phyloP scores from a whole-genome alignment of 2,113 vertebrate species.

The Zapus hudsonius region DNA sequence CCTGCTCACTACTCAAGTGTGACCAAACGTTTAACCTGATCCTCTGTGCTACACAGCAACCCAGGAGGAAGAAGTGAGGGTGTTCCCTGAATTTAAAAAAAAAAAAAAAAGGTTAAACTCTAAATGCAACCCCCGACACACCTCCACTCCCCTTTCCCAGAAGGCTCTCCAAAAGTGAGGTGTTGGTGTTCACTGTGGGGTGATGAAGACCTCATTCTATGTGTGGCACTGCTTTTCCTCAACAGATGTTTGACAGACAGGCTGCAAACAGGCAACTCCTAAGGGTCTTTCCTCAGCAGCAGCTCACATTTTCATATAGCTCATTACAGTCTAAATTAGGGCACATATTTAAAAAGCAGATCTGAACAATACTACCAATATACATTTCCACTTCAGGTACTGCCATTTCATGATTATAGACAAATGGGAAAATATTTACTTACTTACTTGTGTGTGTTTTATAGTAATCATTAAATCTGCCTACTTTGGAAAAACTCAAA shows the following conservation, averaged over 20 bases:
- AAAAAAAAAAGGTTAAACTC: too few species aligned
- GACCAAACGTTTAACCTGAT: not conserved
- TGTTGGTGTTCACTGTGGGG: too few species aligned
- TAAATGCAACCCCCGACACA: too few species aligned
- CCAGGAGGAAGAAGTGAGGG: too few species aligned
- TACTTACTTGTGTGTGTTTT: not conserved
- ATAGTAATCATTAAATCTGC: constrained; percentile 8
- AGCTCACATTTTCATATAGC: not conserved
- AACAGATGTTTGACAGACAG: not conserved
- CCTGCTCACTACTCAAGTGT: not conserved
- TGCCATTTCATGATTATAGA: not conserved
- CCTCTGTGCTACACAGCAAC: not conserved
- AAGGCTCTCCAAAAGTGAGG: too few species aligned
- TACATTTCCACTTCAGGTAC: not conserved
- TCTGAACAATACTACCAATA: not conserved
- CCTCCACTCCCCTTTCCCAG: too few species aligned
- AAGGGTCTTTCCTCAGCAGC: not conserved
- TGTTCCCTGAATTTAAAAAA: too few species aligned
- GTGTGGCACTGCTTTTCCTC: not conserved
- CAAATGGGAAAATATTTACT: not conserved
- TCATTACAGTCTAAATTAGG: not conserved
- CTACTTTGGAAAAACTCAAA: constrained; percentile 58
- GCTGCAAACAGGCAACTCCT: accelerated
- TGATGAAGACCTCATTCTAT: too few species aligned
- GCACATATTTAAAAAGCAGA: not conserved